Evolutionary conservation across 2,888 invertebrate genomes (phyloP).

Genomic region (Pollenia angustigena): DNA sequence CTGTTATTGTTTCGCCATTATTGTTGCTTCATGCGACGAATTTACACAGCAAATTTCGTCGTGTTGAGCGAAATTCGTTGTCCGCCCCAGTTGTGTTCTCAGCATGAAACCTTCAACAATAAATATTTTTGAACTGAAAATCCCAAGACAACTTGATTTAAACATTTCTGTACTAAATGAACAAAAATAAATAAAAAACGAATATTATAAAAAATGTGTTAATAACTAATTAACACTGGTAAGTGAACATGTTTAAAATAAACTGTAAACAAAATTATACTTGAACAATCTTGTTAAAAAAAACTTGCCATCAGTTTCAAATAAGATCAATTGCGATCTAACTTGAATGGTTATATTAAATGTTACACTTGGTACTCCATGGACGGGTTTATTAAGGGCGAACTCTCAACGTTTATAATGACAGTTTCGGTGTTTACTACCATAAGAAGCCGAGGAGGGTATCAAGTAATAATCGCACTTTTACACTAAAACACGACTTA

Average conservation of each 20-base stretch:
- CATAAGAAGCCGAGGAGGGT: too few species aligned
- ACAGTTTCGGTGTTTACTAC: too few species aligned
- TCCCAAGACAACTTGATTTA: slow-evolving; percentile 8
- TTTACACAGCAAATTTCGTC: too few species aligned
- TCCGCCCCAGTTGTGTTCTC: too few species aligned
- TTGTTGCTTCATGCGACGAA: too few species aligned
- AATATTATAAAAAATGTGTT: not conserved
- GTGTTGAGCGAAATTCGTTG: too few species aligned
- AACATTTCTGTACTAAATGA: not conserved
- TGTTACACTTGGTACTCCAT: not conserved
- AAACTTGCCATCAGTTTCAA: slow-evolving; percentile 1
- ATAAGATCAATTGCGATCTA: not conserved
- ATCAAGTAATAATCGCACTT: too few species aligned
- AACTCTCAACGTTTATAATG: too few species aligned
- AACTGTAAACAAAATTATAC: not conserved
- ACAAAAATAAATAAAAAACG: not conserved
- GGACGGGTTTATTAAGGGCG: too few species aligned
- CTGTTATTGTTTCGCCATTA: too few species aligned
- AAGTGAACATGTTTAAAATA: slow-evolving; percentile 29
- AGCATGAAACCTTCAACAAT: slow-evolving; percentile 3
- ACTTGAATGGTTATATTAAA: not conserved
- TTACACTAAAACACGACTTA: too few species aligned
- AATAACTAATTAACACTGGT: slow-evolving; percentile 39
- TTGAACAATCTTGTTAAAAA: slow-evolving; percentile 4
- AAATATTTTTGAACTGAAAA: not conserved